Evolutionary conservation across 2,113 vertebrate genomes (phyloP).

Genomic region (Ploceus nigricollis): DNA sequence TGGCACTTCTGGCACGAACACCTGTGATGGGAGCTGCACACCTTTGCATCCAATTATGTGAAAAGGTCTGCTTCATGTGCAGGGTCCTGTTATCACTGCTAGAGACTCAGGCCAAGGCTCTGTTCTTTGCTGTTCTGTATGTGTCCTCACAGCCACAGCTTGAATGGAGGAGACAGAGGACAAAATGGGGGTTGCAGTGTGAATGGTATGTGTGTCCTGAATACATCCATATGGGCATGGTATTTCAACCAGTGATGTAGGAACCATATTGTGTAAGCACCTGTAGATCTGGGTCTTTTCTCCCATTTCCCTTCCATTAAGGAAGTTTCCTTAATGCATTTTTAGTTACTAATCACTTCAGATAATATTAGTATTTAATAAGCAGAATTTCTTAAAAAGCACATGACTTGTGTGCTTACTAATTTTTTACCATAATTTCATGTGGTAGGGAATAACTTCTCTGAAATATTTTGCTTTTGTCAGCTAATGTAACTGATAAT

Average conservation of each 20-base stretch:
- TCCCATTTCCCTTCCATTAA: background rate
- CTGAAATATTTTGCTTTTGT: background rate
- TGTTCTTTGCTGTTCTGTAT: background rate
- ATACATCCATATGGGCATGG: background rate
- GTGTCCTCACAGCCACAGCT: background rate
- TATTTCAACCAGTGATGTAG: background rate
- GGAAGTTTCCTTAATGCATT: background rate
- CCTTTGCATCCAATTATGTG: background rate
- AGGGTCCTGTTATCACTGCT: background rate
- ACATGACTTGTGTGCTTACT: background rate
- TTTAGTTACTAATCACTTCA: background rate
- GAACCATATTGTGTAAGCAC: background rate
- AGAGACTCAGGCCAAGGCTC: background rate
- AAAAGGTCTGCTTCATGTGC: background rate
- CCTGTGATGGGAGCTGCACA: background rate
- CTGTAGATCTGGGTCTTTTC: background rate
- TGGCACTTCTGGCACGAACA: background rate
- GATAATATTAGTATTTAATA: background rate
- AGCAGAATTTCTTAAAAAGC: background rate
- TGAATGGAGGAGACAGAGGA: background rate
- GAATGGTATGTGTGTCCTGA: background rate
- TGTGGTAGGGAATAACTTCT: background rate
- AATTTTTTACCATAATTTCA: background rate
- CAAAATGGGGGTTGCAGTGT: background rate
- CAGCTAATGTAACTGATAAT: background rate